Evolutionary conservation across 2,113 vertebrate species (phyloP).

Genomic region (Marcusenius ussheri): DNA sequence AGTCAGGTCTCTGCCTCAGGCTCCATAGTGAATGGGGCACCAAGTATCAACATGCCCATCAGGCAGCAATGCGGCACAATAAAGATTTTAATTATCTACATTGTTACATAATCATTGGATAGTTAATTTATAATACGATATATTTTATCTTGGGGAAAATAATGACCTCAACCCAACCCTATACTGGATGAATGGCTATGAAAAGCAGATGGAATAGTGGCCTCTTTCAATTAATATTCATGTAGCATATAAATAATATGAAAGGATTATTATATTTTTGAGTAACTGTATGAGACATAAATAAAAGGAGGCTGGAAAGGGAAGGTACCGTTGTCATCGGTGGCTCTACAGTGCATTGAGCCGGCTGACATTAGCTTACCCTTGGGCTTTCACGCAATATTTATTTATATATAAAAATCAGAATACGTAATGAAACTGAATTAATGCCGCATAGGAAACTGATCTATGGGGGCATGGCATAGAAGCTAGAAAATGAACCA

Average conservation of each 20-base stretch:
- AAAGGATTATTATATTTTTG: background rate
- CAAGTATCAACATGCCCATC: background rate
- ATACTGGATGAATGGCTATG: background rate
- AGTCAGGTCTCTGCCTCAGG: background rate
- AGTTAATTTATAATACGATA: background rate
- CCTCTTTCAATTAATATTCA: background rate
- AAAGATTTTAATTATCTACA: conserved; percentile 1
- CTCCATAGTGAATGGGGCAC: background rate
- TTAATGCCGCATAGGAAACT: conserved; percentile 4
- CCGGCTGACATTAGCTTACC: background rate
- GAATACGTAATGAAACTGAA: background rate
- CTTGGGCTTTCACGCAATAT: background rate
- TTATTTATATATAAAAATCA: background rate
- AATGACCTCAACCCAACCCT: background rate
- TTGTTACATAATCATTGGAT: background rate
- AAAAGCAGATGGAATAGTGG: background rate
- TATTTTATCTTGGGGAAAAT: background rate
- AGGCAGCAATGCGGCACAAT: background rate
- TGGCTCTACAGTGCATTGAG: background rate
- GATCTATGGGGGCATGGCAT: background rate
- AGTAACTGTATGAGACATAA: background rate
- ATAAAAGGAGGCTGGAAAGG: background rate
- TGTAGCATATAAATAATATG: background rate
- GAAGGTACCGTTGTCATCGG: background rate
- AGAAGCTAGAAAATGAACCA: background rate